Evolutionary conservation across 2,113 vertebrate species (phyloP).

Genomic region (Equus quagga): DNA sequence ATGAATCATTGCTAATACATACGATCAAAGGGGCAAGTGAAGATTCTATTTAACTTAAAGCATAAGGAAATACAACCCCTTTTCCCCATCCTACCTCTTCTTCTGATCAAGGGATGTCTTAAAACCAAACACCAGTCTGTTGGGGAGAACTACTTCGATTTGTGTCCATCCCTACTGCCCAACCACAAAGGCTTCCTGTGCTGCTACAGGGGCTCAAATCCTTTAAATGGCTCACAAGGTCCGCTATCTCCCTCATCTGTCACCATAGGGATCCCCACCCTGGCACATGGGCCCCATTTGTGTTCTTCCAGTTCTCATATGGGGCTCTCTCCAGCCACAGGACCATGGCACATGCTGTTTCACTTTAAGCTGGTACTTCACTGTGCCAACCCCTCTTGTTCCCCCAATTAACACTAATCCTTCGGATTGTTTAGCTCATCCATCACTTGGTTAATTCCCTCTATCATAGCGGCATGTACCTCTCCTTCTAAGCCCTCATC

Average conservation of each 20-base stretch:
- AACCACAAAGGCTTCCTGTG: background rate
- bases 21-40: background rate
- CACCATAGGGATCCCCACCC: background rate
- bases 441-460: background rate
- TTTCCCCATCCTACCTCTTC: background rate
- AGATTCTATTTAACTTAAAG: background rate
- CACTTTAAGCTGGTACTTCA: background rate
- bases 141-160: background rate
- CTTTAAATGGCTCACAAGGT: background rate
- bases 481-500: background rate
- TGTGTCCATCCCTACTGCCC: background rate
- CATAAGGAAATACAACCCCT: background rate
- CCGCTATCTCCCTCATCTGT: background rate
- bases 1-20: background rate
- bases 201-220: background rate
- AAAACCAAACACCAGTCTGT: background rate
- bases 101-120: background rate
- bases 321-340: background rate
- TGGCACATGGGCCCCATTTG: background rate
- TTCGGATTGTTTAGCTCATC: background rate
- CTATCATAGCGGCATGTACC: rapidly evolving
- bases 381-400: background rate
- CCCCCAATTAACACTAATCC: background rate
- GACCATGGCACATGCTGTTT: background rate
- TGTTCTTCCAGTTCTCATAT: background rate